These are phyloP conservation scores for Tribolium castaneum DNA, from an alignment of 1,140 invertebrate species.

Conservation along the genomic window DNA sequence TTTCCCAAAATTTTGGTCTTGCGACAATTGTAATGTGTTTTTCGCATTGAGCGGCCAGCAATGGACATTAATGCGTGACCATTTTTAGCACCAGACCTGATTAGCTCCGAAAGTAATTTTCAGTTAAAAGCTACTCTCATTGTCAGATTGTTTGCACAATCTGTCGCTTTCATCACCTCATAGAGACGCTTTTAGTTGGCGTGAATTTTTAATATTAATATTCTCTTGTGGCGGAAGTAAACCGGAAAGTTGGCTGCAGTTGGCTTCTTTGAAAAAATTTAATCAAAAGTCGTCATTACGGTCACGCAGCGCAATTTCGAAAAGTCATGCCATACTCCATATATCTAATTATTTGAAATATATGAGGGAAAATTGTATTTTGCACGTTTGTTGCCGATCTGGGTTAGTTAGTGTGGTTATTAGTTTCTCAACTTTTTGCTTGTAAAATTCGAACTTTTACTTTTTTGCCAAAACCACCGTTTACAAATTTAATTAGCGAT, in stretches of 20 bases:
- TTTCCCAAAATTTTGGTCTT: slow-evolving; percentile 13
- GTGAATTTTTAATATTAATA: neutral
- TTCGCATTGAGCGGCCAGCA: neutral
- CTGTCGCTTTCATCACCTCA: neutral
- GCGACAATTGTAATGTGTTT: neutral
- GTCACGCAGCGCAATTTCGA: neutral
- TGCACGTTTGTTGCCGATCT: neutral
- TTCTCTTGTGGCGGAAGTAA: neutral
- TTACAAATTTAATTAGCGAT: neutral
- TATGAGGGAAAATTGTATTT: neutral
- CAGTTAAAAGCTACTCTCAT: neutral
- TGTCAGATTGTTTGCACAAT: neutral
- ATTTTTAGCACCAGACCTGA: neutral
- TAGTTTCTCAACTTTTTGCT: neutral
- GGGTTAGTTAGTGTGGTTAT: neutral
- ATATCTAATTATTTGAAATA: neutral
- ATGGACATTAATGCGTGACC: neutral
- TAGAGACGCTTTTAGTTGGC: neutral
- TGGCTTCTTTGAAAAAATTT: neutral
- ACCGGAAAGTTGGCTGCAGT: neutral
- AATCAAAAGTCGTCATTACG: neutral
- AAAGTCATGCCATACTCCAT: neutral
- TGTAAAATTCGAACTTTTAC: neutral
- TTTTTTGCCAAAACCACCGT: neutral
- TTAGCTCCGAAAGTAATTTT: neutral